Evolutionary conservation across 2,797 vertebrate genomes (phyloP), one percentile per base, ranked within the genome.

Genomic region (Mus caroli): DNA sequence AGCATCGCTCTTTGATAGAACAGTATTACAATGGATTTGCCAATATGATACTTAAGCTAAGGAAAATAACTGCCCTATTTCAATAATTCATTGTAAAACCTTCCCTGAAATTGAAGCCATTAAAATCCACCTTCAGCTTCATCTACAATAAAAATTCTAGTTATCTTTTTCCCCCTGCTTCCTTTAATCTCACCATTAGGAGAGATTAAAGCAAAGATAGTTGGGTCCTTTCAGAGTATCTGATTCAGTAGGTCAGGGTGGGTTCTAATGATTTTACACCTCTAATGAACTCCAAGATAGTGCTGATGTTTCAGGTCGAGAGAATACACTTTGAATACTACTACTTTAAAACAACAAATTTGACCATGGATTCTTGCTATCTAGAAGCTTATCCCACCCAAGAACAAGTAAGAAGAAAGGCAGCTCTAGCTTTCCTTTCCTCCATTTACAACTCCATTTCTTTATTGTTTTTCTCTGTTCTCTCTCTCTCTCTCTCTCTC

Each of bases 1-100:
- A 94, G 78, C 58, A 92, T 86, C 78, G 67, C 28, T 89, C 78
- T 96, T 96, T 96, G 82, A 96, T 87, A 96, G 62, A 56, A 92
- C 3, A 83, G 76, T 54, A 87, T 87, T 95, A 94, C 46, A 96
- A 93, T 86, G 83, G 90, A 88, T 94, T 86, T 87, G 43, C 52
- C 91, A 96, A 97, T 90, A 79, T 86, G 56, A 91, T 84, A 92
- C 77, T 96, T 96, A 88, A 95, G 90, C 34, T 93, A 88, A 90
- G 93, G 92, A 96, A 97, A 97, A 95, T 82, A 90, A 83, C 92
- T 82, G 93, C 78, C 31, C 24, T 93, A 79, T 90, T 89, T 96
- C 90, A 78, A 96, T 94, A 67, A 88, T 93, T 86, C 84, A 90
- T 34, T 92, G 52, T 79, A 94, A 96, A 80, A 62, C 46, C 43